Evolutionary conservation across 2,113 vertebrate species (phyloP).

Genomic region (Solenodon paradoxus): DNA sequence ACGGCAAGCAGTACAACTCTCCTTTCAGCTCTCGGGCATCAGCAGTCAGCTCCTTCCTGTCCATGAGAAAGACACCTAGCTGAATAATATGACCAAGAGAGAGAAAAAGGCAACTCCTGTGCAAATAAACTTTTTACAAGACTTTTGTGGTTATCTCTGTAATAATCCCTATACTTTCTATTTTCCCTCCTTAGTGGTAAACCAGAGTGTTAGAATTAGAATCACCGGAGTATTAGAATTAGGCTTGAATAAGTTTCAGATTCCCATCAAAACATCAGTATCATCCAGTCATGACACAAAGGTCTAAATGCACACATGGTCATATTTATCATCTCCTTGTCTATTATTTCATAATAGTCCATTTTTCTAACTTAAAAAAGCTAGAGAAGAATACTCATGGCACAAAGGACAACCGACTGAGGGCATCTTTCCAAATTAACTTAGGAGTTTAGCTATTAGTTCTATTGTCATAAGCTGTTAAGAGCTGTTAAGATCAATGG

Average conservation of each 20-base stretch:
- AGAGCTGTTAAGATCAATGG: background rate
- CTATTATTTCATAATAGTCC: background rate
- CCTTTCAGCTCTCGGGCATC: constrained; percentile 97
- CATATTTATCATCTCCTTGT: background rate
- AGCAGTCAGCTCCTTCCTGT: constrained; percentile 96
- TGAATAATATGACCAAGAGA: constrained; percentile 20
- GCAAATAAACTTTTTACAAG: background rate
- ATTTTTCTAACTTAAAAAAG: background rate
- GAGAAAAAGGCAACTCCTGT: background rate
- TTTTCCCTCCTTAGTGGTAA: background rate
- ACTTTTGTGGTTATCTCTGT: background rate
- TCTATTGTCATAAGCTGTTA: background rate
- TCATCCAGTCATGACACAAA: background rate
- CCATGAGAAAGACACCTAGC: constrained; percentile 25
- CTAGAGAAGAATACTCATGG: background rate
- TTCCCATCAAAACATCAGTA: background rate
- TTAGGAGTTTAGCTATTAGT: background rate
- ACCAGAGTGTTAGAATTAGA: background rate
- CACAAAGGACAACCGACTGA: background rate
- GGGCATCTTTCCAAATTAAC: background rate
- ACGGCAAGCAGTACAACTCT: constrained; percentile 96
- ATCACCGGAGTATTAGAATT: background rate
- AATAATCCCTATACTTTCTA: background rate
- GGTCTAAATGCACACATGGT: background rate
- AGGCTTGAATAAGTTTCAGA: background rate